Conservation (phyloP, 1,140 invertebrate species). For the Drosophila lini region DNA sequence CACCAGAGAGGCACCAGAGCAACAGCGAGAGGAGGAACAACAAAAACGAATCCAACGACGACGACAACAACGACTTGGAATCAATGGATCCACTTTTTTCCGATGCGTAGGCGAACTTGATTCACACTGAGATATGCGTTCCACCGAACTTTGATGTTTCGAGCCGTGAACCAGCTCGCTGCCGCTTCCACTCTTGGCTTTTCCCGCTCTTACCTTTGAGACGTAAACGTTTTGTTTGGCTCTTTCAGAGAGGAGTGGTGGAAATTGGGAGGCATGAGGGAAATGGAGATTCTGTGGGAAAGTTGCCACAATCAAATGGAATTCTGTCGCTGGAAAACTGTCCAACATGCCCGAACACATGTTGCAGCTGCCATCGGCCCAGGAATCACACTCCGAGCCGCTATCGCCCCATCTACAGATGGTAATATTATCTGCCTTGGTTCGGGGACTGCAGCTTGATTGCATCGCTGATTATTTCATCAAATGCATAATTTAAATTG, state of each 20-base stretch:
- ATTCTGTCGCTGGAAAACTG: constrained; percentile 74
- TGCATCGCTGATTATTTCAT: constrained; percentile 80
- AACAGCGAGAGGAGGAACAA: constrained; percentile 19
- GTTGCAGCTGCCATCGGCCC: constrained; percentile 59
- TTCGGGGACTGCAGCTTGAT: constrained; percentile 60
- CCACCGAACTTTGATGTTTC: constrained; percentile 81
- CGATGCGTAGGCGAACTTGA: constrained; percentile 78
- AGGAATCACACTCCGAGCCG: constrained; percentile 40
- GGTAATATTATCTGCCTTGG: constrained; percentile 62
- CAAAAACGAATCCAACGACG: constrained; percentile 28
- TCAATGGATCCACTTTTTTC: constrained; percentile 81
- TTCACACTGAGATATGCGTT: constrained; percentile 80
- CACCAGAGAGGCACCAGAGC: constrained; percentile 8
- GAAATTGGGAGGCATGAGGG: constrained; percentile 6
- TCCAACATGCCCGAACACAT: constrained; percentile 70
- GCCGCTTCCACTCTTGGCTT: constrained; percentile 26
- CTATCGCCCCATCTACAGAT: constrained; percentile 52
- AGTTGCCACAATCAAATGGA: constrained; percentile 77
- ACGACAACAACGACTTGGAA: constrained; percentile 62
- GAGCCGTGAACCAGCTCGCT: constrained; percentile 66
- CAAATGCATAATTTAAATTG: constrained; percentile 77
- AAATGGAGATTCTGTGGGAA: constrained; percentile 74
- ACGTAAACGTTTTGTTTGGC: constrained; percentile 72
- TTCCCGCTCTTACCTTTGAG: constrained; percentile 22
- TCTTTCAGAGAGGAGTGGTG: background rate